A percentile compares a stretch with the other conserved stretches of the same genome.
phyloP scores from a whole-genome alignment of 2,113 vertebrate species.

The Cebus imitator region DNA sequence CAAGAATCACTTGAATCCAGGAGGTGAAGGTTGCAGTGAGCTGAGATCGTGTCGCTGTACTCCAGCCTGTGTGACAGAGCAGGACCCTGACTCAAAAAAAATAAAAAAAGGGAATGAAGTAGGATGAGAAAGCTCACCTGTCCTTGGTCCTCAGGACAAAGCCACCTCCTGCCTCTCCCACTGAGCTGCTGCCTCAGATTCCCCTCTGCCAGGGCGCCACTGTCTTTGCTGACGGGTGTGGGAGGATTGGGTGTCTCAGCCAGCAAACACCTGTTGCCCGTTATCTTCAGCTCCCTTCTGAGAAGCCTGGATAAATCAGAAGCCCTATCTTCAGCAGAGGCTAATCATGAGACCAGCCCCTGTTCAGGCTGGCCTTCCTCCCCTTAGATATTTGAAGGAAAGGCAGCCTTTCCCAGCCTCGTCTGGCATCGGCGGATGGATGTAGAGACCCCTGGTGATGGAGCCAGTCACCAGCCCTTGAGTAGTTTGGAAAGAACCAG shows the following conservation, averaged over 20 bases:
- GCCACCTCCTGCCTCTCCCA: not conserved
- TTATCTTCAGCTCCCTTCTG: slow-evolving; percentile 19
- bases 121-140: not conserved
- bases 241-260: slow-evolving; percentile 9
- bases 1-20: no score
- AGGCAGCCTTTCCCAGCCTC: not conserved
- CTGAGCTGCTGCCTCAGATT: not conserved
- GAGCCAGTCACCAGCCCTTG: not conserved
- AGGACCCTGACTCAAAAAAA: no score
- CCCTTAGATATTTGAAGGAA: not conserved
- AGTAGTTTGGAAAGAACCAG: not conserved
- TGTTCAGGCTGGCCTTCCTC: not conserved
- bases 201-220: not conserved
- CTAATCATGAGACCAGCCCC: slow-evolving; percentile 36
- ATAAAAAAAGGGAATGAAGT: not conserved
- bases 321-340: not conserved
- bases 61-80: no score
- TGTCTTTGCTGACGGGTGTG: not conserved
- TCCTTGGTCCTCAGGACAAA: not conserved
- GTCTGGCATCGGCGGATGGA: not conserved
- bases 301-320: slow-evolving; percentile 27
- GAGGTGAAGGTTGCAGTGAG: no score
- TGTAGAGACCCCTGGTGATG: not conserved
- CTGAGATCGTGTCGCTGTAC: no score
- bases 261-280: slow-evolving; percentile 30